Conservation (phyloP, 2,113 vertebrate genomes). For the Myxocyprinus asiaticus region DNA sequence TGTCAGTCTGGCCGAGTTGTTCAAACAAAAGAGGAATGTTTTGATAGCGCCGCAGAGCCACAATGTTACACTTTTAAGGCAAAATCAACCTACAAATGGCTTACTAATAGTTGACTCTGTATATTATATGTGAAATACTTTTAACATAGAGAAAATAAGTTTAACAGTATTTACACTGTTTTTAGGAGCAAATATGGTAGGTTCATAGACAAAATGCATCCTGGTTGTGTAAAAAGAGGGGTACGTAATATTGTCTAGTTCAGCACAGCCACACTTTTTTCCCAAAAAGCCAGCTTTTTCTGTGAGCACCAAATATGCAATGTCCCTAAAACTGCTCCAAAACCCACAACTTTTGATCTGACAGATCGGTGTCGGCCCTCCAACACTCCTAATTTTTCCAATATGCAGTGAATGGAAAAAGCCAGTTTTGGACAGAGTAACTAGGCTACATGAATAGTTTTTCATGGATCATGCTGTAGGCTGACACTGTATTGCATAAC, state of each 20-base stretch:
- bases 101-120: no score
- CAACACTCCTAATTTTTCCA: constrained; percentile 48
- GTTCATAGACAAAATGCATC: not conserved
- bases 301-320: constrained; percentile 3
- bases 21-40: no score
- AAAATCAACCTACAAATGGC: no score
- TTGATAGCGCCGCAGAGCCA: no score
- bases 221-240: constrained; percentile 13
- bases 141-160: no score
- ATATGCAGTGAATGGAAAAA: constrained; percentile 51
- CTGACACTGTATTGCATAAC: constrained; percentile 45
- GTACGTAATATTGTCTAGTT: not conserved
- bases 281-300: not conserved
- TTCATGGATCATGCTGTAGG: constrained; percentile 46
- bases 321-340: constrained; percentile 6
- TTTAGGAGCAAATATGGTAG: not conserved
- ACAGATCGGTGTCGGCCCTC: constrained; percentile 39
- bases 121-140: no score
- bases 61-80: no score
- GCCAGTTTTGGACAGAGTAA: constrained; percentile 29
- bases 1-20: no score
- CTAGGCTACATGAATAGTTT: constrained; percentile 38
- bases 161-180: no score
- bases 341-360: constrained; percentile 33
- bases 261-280: not conserved